A percentile compares a stretch with the other conserved stretches of the same genome.
These are phyloP conservation scores for Ganaspis sp. DNA, from an alignment of 1,140 invertebrate genomes.

Conservation along the genomic window DNA sequence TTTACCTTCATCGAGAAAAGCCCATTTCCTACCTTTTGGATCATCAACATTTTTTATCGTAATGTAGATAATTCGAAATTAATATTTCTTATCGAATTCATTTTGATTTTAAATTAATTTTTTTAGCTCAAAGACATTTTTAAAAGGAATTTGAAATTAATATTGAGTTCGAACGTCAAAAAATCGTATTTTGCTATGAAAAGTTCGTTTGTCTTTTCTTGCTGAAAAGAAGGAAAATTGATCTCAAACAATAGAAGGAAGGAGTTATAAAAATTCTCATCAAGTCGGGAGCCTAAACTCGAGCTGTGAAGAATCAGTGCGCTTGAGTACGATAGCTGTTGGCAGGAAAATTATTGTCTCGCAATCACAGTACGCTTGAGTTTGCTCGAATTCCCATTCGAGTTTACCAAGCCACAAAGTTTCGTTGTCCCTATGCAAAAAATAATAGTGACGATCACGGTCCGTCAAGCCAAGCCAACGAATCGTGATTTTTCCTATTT, in stretches of 20 bases:
- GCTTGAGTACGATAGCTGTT: background rate
- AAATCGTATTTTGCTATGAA: background rate
- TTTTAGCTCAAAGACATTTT: no score
- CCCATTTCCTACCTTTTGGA: background rate
- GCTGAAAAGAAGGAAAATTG: background rate
- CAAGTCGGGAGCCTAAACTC: background rate
- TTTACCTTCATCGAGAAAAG: background rate
- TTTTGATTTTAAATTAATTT: background rate
- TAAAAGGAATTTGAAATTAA: background rate
- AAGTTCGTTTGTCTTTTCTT: background rate
- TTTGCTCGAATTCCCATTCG: conserved; percentile 21
- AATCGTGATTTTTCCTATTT: conserved; percentile 28
- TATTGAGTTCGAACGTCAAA: background rate
- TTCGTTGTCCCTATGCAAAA: conserved; percentile 9
- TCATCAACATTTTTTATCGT: no score
- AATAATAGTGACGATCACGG: background rate
- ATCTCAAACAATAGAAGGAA: background rate
- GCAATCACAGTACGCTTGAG: conserved; percentile 5
- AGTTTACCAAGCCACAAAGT: conserved; percentile 25
- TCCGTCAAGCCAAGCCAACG: background rate
- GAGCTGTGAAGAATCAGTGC: background rate
- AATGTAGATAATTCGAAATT: no score
- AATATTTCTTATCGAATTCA: no score
- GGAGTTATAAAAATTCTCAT: conserved; percentile 38
- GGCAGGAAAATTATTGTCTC: background rate